Evolutionary conservation across 2,113 vertebrate species (phyloP).

Genomic region (Lucifuga dentata): DNA sequence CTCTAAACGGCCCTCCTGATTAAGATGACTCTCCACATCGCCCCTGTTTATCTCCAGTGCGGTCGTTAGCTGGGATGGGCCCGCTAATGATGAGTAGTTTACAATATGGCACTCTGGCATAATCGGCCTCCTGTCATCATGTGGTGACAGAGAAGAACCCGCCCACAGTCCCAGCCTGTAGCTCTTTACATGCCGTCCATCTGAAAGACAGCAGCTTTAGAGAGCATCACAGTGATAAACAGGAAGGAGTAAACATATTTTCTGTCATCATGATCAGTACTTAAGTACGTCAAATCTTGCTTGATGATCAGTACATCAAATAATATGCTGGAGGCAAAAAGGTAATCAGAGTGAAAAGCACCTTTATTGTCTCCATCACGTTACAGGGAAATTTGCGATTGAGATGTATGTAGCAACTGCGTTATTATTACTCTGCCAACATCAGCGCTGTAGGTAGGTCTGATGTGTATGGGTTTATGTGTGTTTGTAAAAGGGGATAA

Average conservation of each 20-base stretch:
- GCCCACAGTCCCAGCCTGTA: slow-evolving; percentile 59
- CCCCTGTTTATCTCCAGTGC: slow-evolving; percentile 71
- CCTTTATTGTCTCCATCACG: slow-evolving; percentile 47
- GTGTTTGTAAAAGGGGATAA: slow-evolving; percentile 17
- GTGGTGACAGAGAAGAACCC: slow-evolving; percentile 56
- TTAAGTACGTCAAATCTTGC: slow-evolving; percentile 33
- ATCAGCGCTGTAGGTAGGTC: slow-evolving; percentile 30
- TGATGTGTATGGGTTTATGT: slow-evolving; percentile 32
- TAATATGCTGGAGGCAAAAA: slow-evolving; percentile 51
- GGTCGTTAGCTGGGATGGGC: slow-evolving; percentile 74
- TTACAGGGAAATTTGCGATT: slow-evolving; percentile 41
- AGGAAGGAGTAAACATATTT: slow-evolving; percentile 38
- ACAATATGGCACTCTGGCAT: slow-evolving; percentile 76
- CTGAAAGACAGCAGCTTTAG: slow-evolving; percentile 53
- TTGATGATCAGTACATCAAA: slow-evolving; percentile 45
- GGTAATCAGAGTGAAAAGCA: slow-evolving; percentile 45
- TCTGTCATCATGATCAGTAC: slow-evolving; percentile 34
- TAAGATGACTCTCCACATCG: slow-evolving; percentile 66
- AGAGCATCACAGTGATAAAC: slow-evolving; percentile 50
- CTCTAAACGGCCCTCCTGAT: slow-evolving; percentile 74
- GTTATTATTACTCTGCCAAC: slow-evolving; percentile 35
- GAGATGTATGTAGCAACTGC: slow-evolving; percentile 45
- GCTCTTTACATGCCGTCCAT: slow-evolving; percentile 53
- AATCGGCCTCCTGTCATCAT: slow-evolving; percentile 71
- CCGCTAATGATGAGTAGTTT: slow-evolving; percentile 79